These are phyloP conservation scores for Andrena minutula DNA, from an alignment of 2,888 invertebrate species.

Conservation along the genomic window DNA sequence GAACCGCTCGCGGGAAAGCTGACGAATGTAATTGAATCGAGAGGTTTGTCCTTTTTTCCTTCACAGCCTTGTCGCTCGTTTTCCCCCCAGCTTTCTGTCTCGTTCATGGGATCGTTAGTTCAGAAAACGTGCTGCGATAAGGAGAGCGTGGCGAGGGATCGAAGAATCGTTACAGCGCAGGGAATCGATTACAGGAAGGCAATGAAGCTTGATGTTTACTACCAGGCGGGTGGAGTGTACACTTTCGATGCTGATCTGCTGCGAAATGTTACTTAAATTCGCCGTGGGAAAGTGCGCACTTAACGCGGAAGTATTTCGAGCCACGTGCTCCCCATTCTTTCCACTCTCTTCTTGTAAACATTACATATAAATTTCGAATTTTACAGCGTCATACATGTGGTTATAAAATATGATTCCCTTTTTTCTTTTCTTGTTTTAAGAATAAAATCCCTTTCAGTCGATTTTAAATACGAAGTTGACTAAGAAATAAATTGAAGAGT, in stretches of 20 bases:
- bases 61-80: not conserved
- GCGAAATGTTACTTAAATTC: constrained; percentile 31
- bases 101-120: not conserved
- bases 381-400: too few species aligned
- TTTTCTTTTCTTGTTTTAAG: too few species aligned
- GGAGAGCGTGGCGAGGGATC: not conserved
- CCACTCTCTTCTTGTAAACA: not conserved
- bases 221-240: constrained; percentile 17
- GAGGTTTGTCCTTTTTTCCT: not conserved
- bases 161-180: constrained; percentile 2
- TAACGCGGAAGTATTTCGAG: not conserved
- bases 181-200: constrained; percentile 39
- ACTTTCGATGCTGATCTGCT: constrained; percentile 1
- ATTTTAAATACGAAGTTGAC: too few species aligned
- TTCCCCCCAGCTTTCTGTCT: not conserved
- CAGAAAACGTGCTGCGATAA: constrained; percentile 4
- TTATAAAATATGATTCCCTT: too few species aligned
- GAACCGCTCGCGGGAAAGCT: not conserved
- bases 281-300: not conserved
- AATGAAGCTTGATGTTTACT: constrained; percentile 37
- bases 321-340: not conserved
- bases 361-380: too few species aligned
- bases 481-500: too few species aligned
- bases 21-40: not conserved
- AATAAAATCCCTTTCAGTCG: too few species aligned